Percentiles rank a stretch among this genome's conserved stretches.
Conservation (phyloP, 2,113 vertebrate species). For the Pygoscelis antarcticus region DNA sequence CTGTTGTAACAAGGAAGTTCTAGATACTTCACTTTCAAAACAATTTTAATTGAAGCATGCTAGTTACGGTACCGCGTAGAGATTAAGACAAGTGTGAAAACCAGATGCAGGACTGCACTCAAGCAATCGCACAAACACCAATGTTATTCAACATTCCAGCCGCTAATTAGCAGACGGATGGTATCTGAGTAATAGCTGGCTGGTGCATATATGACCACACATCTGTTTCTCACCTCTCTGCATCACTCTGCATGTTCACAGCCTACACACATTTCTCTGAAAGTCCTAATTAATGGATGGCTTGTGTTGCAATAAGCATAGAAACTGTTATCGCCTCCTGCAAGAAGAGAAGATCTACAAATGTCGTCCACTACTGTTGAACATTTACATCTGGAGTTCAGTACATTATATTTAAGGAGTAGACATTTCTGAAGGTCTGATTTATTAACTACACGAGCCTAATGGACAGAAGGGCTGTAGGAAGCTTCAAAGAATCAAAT, state of each 20-base stretch:
- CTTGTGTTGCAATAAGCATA: neutral
- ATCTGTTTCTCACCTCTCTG: slow-evolving; percentile 47
- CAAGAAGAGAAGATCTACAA: neutral
- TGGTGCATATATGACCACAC: slow-evolving; percentile 7
- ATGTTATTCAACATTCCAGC: slow-evolving; percentile 6
- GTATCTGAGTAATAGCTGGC: slow-evolving; percentile 30
- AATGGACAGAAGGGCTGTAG: neutral
- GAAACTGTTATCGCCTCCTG: neutral
- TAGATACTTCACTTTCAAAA: neutral
- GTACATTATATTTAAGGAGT: neutral
- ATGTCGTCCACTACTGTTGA: neutral
- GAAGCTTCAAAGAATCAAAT: slow-evolving; percentile 11
- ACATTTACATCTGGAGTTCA: neutral
- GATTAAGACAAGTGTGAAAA: slow-evolving; percentile 24
- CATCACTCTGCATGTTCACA: slow-evolving; percentile 31
- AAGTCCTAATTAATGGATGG: slow-evolving; percentile 21
- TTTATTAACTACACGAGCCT: neutral
- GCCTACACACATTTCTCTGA: neutral
- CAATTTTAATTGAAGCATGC: neutral
- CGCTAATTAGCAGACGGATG: neutral
- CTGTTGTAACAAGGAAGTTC: neutral
- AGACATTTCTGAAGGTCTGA: neutral
- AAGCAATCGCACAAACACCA: neutral
- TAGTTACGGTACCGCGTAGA: neutral
- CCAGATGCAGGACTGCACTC: neutral